Conservation (phyloP, 1,140 invertebrate genomes). For the Drosophila bipectinata region DNA sequence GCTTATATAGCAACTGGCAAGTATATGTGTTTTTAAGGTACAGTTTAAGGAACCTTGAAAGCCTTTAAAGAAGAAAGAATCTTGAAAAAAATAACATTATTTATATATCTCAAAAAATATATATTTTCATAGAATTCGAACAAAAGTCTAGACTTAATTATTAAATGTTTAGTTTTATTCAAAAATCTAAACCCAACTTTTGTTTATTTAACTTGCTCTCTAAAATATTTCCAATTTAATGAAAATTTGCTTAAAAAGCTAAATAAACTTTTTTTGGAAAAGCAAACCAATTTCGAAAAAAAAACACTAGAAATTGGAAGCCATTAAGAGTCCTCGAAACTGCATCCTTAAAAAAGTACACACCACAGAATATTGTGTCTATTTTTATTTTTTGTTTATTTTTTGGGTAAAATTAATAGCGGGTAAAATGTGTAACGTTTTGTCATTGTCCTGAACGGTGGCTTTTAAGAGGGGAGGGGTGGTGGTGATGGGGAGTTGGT, state of each 20-base stretch:
- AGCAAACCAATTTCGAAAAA: neutral
- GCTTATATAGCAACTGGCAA: too few species aligned
- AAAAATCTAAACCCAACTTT: neutral
- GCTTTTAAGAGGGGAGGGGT: neutral
- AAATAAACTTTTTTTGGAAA: neutral
- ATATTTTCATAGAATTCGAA: too few species aligned
- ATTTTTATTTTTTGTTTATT: slow-evolving; percentile 22
- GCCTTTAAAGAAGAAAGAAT: too few species aligned
- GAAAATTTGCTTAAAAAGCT: neutral
- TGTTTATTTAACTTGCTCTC: neutral
- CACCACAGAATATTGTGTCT: neutral
- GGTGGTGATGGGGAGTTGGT: too few species aligned
- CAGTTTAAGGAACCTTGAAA: too few species aligned
- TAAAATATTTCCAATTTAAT: neutral
- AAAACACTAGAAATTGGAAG: neutral
- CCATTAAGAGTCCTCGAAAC: slow-evolving; percentile 26
- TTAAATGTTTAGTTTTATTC: too few species aligned
- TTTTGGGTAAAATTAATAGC: slow-evolving; percentile 75
- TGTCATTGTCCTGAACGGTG: slow-evolving; percentile 55
- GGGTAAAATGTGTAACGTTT: slow-evolving; percentile 69
- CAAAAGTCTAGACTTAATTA: too few species aligned
- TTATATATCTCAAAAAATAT: too few species aligned
- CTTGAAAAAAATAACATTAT: too few species aligned
- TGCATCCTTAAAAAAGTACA: slow-evolving; percentile 25
- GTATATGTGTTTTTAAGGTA: too few species aligned